Percentiles rank a stretch among this genome's conserved stretches.
These are phyloP conservation scores for Callithrix jacchus DNA, from an alignment of 2,113 vertebrate genomes.

Conservation along the genomic window DNA sequence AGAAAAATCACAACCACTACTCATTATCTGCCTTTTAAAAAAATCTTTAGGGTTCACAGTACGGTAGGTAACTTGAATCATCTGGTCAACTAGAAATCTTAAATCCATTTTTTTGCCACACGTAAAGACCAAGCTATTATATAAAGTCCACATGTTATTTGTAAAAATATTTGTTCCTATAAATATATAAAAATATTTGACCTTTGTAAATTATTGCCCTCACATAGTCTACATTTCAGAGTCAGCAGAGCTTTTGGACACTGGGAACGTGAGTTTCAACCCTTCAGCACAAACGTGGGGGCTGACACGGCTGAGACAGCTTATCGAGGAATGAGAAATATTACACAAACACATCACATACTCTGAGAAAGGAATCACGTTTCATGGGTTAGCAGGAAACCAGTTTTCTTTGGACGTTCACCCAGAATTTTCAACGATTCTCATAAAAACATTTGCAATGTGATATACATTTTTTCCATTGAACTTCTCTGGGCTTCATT, in stretches of 20 bases:
- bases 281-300: conserved; percentile 43
- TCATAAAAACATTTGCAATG: not conserved
- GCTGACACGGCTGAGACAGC: conserved; percentile 35
- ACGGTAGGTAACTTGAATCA: not conserved
- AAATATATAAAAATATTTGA: conserved; percentile 64
- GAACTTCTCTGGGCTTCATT: not conserved
- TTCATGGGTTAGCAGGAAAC: conserved; percentile 63
- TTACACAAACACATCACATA: conserved; percentile 54
- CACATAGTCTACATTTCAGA: conserved; percentile 36
- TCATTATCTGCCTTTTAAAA: not conserved
- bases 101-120: conserved; percentile 18
- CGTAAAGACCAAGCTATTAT: conserved; percentile 31
- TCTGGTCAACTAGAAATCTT: not conserved
- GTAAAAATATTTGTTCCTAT: conserved; percentile 16
- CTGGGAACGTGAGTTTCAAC: conserved; percentile 58
- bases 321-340: conserved; percentile 70
- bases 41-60: not conserved
- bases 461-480: not conserved
- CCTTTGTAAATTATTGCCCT: conserved; percentile 44
- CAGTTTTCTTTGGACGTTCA: conserved; percentile 13
- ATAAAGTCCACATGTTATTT: conserved; percentile 26
- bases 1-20: not conserved
- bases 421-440: conserved; percentile 30
- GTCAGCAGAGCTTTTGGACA: conserved; percentile 39
- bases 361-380: conserved; percentile 69